Base-by-base conservation (phyloP, 37 sponge, comb jelly and placozoan genomes). In the Ianthella basta region DNA sequence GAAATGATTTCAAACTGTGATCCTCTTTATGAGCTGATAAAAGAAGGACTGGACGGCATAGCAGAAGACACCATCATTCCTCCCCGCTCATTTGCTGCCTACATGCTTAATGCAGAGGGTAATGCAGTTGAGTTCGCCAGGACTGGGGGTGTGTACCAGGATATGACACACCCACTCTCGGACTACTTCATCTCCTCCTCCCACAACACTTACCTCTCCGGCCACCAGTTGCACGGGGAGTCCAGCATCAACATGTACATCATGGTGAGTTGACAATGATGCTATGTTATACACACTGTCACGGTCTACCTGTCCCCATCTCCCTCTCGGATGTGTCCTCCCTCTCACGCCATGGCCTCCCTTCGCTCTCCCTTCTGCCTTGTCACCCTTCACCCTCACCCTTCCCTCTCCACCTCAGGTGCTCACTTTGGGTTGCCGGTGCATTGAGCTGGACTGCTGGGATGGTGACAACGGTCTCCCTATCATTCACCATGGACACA, bases 401-500 rank as follows among this genome's bases (percentile, higher is more conserved):
- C 50, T 44, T 44, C 50, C 15, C 65, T 35, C 15, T 2, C 81
- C 60, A 29, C 39, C 67, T 38, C 39, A 89, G 89, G 80, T 89
- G 18, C 81, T 89, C 55, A 41, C 15, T 30, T 60, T 73, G 1
- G 90, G 90, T 10, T 89, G 90, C 59, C 68, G 90, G 44, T 89
- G 90, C 77, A 69, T 89, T 21, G 89, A 89, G 66, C 61, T 83
- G 41, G 84, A 88, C 65, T 83, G 88, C 30, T 80, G 86, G 98
- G 95, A 98, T 86, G 98, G 98, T 14, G 93, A 91, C 20, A 86
- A 94, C 29, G 92, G 89, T 27, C 92, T 91, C 19, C 98, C 98
- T 2, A 81, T 94, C 55, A 89, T 98, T 21, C 91, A 94, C 78
- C 98, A 98, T 69, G 98, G 98, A 19, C 88, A 94, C 87, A 98